phyloP scores from a whole-genome alignment of 1,140 invertebrate genomes.

The Hesperophylax magnus region DNA sequence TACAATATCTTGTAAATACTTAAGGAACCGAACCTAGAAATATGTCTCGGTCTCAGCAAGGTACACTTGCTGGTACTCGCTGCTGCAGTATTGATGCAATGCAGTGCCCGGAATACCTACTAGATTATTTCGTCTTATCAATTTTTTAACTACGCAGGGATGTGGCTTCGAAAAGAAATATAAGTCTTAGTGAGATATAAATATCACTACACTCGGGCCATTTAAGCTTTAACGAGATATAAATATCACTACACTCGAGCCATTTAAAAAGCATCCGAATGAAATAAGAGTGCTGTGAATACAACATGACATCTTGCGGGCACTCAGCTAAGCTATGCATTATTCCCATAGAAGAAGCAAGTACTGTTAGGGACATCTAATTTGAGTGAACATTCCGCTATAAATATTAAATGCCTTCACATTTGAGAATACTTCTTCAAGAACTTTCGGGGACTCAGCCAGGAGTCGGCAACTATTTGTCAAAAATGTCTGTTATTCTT shows the following conservation, averaged over 20 bases:
- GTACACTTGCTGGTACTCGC: no score
- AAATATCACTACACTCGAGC: neutral
- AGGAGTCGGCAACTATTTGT: neutral
- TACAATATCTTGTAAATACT: no score
- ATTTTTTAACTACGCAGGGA: no score
- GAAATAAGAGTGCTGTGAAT: neutral
- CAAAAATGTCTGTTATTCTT: neutral
- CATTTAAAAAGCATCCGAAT: neutral
- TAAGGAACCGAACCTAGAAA: no score
- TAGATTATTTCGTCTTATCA: no score
- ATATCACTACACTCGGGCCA: no score
- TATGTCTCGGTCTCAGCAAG: no score
- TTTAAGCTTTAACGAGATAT: no score
- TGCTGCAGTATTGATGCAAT: no score
- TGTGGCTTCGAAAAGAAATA: no score
- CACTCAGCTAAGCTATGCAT: conserved; percentile 14
- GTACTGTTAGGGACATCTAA: conserved; percentile 40
- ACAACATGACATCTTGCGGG: neutral
- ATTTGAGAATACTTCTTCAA: conserved; percentile 33
- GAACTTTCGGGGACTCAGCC: conserved; percentile 2
- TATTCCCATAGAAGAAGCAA: conserved; percentile 19
- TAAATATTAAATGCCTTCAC: conserved; percentile 43
- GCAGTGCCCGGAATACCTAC: no score
- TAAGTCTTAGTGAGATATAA: no score
- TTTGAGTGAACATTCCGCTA: conserved; percentile 31